These are phyloP conservation scores for Pammene fasciana DNA, from an alignment of 2,888 invertebrate species.

Conservation along the genomic window DNA sequence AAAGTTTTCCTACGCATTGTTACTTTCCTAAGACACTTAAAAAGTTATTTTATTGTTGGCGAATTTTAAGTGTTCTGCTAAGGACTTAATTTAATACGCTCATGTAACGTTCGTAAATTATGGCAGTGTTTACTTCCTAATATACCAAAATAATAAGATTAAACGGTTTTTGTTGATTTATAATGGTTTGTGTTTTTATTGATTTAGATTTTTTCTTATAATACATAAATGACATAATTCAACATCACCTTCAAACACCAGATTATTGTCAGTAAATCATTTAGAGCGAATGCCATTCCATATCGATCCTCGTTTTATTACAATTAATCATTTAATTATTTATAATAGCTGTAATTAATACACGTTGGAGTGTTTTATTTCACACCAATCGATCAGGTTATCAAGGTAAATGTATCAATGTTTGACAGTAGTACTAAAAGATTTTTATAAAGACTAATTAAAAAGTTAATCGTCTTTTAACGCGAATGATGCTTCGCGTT, in stretches of 20 bases:
- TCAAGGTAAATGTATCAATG: background rate
- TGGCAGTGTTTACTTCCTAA: too few species aligned
- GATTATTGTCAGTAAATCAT: background rate
- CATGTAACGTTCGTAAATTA: too few species aligned
- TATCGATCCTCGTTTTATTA: background rate
- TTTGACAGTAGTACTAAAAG: too few species aligned
- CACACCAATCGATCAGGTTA: background rate
- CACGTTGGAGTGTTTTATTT: background rate
- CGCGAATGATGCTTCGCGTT: background rate
- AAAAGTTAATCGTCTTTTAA: background rate
- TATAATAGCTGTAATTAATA: conserved; percentile 7
- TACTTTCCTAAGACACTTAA: too few species aligned
- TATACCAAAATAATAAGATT: too few species aligned
- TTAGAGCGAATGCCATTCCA: background rate
- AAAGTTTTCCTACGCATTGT: background rate
- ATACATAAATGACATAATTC: too few species aligned
- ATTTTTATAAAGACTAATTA: background rate
- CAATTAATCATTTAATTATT: background rate
- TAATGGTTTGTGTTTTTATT: too few species aligned
- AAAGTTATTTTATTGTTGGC: too few species aligned
- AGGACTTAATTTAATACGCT: too few species aligned
- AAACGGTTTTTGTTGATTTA: too few species aligned
- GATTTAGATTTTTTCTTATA: too few species aligned
- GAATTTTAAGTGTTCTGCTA: too few species aligned
- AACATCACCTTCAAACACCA: background rate